Conservation (phyloP, 2,113 vertebrate genomes). For the Noturus placidus region DNA sequence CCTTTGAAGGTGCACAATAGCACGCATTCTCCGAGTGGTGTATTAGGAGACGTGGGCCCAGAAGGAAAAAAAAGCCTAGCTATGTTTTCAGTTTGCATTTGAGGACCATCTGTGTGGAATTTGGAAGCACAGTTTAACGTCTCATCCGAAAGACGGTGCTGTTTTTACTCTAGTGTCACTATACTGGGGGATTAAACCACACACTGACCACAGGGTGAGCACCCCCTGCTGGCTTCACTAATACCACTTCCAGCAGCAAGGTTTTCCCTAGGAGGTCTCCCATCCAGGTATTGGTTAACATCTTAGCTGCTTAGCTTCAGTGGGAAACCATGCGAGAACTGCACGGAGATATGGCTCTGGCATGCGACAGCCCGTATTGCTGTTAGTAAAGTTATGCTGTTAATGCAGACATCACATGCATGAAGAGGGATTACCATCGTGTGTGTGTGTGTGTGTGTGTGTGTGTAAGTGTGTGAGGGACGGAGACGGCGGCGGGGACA, state of each 20-base stretch:
- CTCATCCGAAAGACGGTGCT: too few relatives aligned
- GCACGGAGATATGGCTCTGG: too few relatives aligned
- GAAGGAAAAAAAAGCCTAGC: neutral
- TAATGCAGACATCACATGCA: conserved; percentile 64
- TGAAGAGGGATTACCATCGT: neutral
- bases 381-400: conserved; percentile 46
- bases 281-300: too few relatives aligned
- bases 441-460: conserved; percentile 31
- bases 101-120: neutral
- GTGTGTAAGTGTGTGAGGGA: conserved; percentile 3
- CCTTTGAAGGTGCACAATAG: neutral
- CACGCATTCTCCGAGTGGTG: neutral
- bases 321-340: too few relatives aligned
- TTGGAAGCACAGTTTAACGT: too few relatives aligned
- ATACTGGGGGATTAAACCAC: too few relatives aligned
- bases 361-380: neutral
- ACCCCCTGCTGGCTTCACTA: too few relatives aligned
- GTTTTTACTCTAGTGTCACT: too few relatives aligned
- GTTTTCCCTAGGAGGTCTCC: too few relatives aligned
- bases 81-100: neutral
- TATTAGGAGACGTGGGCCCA: neutral
- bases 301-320: too few relatives aligned
- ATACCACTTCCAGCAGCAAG: too few relatives aligned
- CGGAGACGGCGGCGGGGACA: conserved; percentile 34
- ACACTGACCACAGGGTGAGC: too few relatives aligned